Evolutionary conservation across 2,797 vertebrate genomes (phyloP).

Genomic region (Sparidentex hasta): DNA sequence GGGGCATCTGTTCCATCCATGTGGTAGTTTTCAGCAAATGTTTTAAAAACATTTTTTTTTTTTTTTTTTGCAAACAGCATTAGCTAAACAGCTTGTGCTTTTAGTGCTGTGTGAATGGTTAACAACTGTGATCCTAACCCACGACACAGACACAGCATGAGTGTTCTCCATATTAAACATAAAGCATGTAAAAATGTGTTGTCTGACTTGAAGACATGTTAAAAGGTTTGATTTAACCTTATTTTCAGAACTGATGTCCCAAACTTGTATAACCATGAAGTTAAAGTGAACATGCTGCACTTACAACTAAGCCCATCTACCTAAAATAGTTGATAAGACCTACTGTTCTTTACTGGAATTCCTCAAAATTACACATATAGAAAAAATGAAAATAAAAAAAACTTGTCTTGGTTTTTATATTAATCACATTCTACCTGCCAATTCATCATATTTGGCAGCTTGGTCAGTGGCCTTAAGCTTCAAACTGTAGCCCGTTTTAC

Average conservation of each 20-base stretch:
- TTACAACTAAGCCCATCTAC: background rate
- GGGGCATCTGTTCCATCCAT: background rate
- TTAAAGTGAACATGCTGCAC: no score
- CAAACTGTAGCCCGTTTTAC: no score
- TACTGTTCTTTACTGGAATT: no score
- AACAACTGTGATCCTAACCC: background rate
- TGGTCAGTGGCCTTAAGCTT: no score
- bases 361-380: no score
- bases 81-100: slow-evolving; percentile 1
- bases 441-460: no score
- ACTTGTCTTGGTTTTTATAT: no score
- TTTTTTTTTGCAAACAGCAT: no score
- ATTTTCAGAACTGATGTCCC: background rate
- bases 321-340: no score
- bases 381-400: no score
- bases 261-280: background rate
- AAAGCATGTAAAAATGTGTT: background rate
- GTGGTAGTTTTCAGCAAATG: background rate
- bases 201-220: background rate
- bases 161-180: background rate
- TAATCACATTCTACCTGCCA: no score
- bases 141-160: background rate
- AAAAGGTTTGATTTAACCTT: background rate
- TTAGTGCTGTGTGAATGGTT: background rate
- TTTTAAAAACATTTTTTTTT: background rate